These are phyloP conservation scores for Brotula barbata DNA, from an alignment of 2,797 vertebrate genomes.

Conservation along the genomic window DNA sequence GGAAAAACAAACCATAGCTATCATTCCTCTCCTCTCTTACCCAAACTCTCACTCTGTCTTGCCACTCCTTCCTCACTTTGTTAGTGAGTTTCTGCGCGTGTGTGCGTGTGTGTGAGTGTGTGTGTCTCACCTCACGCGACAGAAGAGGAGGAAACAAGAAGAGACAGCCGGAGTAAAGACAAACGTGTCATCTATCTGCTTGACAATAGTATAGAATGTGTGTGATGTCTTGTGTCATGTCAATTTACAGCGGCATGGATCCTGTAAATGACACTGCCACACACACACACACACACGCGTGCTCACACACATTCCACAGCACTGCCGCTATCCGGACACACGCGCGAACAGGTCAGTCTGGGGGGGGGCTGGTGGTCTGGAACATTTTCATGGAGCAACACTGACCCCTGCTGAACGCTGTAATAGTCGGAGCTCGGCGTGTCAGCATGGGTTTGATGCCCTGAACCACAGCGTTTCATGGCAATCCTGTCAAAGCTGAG, in stretches of 20 bases:
- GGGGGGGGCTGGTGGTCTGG: slow-evolving; percentile 5
- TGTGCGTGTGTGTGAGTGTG: slow-evolving; percentile 8
- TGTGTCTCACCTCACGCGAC: slow-evolving; percentile 32
- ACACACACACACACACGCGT: slow-evolving; percentile 7
- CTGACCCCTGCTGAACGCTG: slow-evolving; percentile 68
- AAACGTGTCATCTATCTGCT: slow-evolving; percentile 41
- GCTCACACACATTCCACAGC: not conserved
- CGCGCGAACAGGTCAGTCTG: slow-evolving; percentile 13
- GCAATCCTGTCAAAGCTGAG: slow-evolving; percentile 6
- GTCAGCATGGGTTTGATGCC: slow-evolving; percentile 1
- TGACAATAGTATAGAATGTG: slow-evolving; percentile 13
- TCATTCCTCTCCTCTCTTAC: slow-evolving; percentile 49
- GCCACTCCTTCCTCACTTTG: slow-evolving; percentile 22
- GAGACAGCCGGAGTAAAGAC: slow-evolving; percentile 34
- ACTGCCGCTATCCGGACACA: no score
- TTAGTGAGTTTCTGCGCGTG: slow-evolving; percentile 8
- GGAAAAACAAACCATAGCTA: slow-evolving; percentile 54
- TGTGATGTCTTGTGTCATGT: slow-evolving; percentile 16
- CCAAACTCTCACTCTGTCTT: slow-evolving; percentile 30
- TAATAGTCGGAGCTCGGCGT: not conserved
- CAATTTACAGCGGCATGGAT: slow-evolving; percentile 30
- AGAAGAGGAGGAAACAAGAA: slow-evolving; percentile 45
- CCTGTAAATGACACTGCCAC: slow-evolving; percentile 10
- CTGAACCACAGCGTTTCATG: slow-evolving; percentile 27
- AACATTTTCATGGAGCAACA: slow-evolving; percentile 63